Conservation (phyloP, 2,888 invertebrate genomes). For the Galeopsomyia nigrocyanea region DNA sequence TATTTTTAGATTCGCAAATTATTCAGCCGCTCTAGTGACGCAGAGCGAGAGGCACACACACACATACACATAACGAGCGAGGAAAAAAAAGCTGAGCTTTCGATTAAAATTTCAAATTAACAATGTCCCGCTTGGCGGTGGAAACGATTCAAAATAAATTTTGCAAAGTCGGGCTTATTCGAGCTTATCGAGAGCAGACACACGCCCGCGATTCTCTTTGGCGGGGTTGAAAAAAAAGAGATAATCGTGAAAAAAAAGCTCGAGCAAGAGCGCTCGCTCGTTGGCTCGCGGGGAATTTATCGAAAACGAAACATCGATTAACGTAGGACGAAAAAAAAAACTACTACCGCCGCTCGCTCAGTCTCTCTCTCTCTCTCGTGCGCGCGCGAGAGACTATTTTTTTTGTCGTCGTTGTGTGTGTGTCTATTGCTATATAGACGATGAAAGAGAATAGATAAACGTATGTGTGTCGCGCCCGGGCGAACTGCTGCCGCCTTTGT, state of each 20-base stretch:
- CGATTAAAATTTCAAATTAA: too few relatives aligned
- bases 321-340: constrained; percentile 18
- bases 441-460: constrained; percentile 49
- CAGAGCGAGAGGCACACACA: too few relatives aligned
- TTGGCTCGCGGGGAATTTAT: constrained; percentile 30
- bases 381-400: constrained; percentile 42
- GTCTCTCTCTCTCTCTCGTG: too few relatives aligned
- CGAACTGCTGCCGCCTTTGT: constrained; percentile 30
- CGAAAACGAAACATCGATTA: constrained; percentile 47
- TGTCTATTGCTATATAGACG: constrained; percentile 16
- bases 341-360: too few relatives aligned
- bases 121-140: too few relatives aligned
- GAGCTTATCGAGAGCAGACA: constrained; percentile 14
- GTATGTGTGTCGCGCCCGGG: constrained; percentile 41
- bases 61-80: too few relatives aligned
- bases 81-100: too few relatives aligned
- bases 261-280: too few relatives aligned
- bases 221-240: constrained; percentile 3
- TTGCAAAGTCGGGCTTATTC: constrained; percentile 15
- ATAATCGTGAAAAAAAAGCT: constrained; percentile 37
- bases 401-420: constrained; percentile 15
- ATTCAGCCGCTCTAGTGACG: too few relatives aligned
- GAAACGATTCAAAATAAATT: constrained; percentile 15
- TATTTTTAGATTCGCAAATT: too few relatives aligned
- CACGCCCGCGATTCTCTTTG: constrained; percentile 15